Conservation (phyloP, 2,888 invertebrate genomes). For the Parthenolecanium corni region DNA sequence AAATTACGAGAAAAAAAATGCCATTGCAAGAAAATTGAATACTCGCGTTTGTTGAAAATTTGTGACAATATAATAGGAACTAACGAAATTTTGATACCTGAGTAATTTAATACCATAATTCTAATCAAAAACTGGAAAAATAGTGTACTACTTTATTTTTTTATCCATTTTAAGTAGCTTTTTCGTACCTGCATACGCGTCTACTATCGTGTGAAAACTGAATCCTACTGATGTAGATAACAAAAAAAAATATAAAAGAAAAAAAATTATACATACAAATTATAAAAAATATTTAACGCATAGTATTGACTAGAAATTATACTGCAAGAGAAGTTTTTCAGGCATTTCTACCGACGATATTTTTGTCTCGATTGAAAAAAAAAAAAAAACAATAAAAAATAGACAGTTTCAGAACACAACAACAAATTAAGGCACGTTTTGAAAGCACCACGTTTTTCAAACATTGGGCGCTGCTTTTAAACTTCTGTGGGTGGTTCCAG, state of each 20-base stretch:
- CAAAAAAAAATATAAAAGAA: neutral
- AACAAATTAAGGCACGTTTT: constrained; percentile 20
- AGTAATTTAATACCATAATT: too few species aligned
- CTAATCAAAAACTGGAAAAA: too few species aligned
- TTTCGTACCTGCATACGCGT: too few species aligned
- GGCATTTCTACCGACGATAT: too few species aligned
- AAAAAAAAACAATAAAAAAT: neutral
- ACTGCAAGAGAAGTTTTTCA: neutral
- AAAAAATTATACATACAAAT: neutral
- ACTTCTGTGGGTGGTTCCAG: neutral
- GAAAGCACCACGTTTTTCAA: constrained; percentile 17
- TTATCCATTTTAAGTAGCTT: too few species aligned
- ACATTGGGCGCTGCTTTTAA: constrained; percentile 19
- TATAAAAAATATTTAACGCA: neutral
- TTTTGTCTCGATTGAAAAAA: neutral
- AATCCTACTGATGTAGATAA: neutral
- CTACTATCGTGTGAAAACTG: too few species aligned
- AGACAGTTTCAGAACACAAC: neutral
- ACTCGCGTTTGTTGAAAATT: too few species aligned
- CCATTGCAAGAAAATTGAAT: too few species aligned
- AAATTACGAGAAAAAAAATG: too few species aligned
- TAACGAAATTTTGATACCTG: too few species aligned
- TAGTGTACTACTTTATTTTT: too few species aligned
- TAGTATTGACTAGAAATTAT: neutral
- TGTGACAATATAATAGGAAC: too few species aligned